Evolutionary conservation across 2,888 invertebrate species (phyloP), one percentile per base, ranked within the genome.

Genomic region (Copidosoma aretas): DNA sequence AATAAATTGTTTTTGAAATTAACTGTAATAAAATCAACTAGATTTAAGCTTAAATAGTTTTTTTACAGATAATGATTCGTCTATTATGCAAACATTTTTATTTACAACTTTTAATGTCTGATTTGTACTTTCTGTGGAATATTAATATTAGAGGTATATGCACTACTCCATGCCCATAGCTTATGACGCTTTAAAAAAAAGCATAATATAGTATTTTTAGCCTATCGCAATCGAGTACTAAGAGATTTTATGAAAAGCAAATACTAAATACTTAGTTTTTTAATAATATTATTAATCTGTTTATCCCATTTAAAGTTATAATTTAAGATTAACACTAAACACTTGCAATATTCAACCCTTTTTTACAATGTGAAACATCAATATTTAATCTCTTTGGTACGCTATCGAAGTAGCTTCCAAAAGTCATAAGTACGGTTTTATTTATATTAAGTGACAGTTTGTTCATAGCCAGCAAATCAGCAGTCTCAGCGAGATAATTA

Each of bases 211-310:
- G 3, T 17, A 8, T 12, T 32, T 15, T 8, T n/a, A 56, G 24
- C 15, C 15, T 32, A 1, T 17, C 17, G 32, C 24, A 32, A 15
- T 25, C 12, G n/a, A 56, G 22, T 24, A 43, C 57, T 64, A 56
- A 17, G 56, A 24, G 17, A 21, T 10, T 56, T 56, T 46, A 56
- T 64, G 24, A 51, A 22, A 60, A 43, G 46, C 41, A 56, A 49
- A 56, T 46, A 67, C 54, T 15, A 39, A 54, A 41, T 46, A 54
- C 22, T 56, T 43, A 24, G 46, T 60, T 22, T 69, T 57, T 57
- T 54, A 56, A 68, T 54, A 32, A 39, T 14, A 25, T 56, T 25
- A 17, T 17, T 1, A 15, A 56, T 56, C 17, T 56, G 56, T 39
- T 56, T n/a, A 32, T 15, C 17, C n/a, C 56, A 32, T 32, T 25